Percentiles rank a stretch among this genome's conserved stretches.
Evolutionary conservation across 2,888 invertebrate species (phyloP).

Genomic region (Zygogramma bicolorata): DNA sequence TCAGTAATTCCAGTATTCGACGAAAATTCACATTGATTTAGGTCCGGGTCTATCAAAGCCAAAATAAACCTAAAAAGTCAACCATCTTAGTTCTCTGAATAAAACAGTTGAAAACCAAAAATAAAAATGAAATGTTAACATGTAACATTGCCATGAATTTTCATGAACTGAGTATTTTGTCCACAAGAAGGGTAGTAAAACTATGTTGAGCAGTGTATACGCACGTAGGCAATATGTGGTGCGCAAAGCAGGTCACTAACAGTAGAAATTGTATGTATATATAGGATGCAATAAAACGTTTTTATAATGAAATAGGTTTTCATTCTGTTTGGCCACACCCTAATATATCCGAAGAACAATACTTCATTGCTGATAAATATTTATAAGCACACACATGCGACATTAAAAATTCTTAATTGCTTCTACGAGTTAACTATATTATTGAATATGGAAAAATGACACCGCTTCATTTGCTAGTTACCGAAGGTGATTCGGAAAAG

Average conservation of each 20-base stretch:
- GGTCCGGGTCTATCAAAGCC: too few relatives aligned
- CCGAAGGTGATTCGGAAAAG: slow-evolving; percentile 24
- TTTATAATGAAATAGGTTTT: slow-evolving; percentile 49
- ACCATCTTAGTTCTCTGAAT: too few relatives aligned
- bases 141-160: too few relatives aligned
- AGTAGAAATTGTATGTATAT: slow-evolving; percentile 41
- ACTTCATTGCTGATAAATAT: slow-evolving; percentile 45
- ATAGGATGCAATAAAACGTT: slow-evolving; percentile 48
- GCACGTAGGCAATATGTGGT: slow-evolving; percentile 32
- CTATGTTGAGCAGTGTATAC: slow-evolving; percentile 15
- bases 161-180: too few relatives aligned
- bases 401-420: slow-evolving; percentile 44
- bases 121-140: too few relatives aligned
- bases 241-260: slow-evolving; percentile 40
- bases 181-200: too few relatives aligned
- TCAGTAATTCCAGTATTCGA: too few relatives aligned
- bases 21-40: too few relatives aligned
- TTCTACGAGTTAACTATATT: slow-evolving; percentile 37
- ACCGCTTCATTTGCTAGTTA: slow-evolving; percentile 29
- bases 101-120: too few relatives aligned
- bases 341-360: slow-evolving; percentile 46
- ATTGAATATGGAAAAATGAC: slow-evolving; percentile 44
- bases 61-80: too few relatives aligned
- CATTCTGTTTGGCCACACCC: slow-evolving; percentile 44
- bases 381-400: slow-evolving; percentile 39